Evolutionary conservation across 2,797 vertebrate species (phyloP), one percentile per base, ranked within the genome.

Genomic region (Arctocebus calabarensis): DNA sequence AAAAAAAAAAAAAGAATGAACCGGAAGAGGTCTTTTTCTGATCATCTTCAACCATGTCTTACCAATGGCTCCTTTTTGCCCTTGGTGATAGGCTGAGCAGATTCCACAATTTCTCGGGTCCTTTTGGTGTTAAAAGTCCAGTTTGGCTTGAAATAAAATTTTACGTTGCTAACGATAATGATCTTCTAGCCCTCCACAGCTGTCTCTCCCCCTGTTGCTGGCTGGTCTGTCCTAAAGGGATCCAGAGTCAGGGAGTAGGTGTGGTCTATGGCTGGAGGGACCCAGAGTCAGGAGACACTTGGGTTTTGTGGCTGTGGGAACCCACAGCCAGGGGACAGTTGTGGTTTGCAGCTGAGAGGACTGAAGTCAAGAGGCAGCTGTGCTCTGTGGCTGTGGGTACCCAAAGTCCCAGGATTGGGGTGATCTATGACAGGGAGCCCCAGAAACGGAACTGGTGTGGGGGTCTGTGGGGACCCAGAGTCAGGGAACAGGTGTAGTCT

Each of bases 121-220:
- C 19, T 64, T 45, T 29, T 14, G n/a, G n/a, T 19, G 17, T 82
- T 66, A 64, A 34, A 71, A 45, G 62, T 27, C 66, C 57, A 70
- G 27, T 52, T 68, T 16, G 23, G 8, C 27, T 61, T 20, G 37
- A 48, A 66, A 83, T 27, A 40, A 82, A 61, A 40, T 8, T 32
- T 61, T 16, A 22, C 4, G 2, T 32, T 61, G n/a, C 6, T 16
- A 20, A 7, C 7, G 19, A 34, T 62, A 29, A 25, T 62, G 14
- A 22, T 62, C 27, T 4, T 0, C 32, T 3, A 29, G n/a, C 66
- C 7, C 0, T 10, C 22, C 7, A 0, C 27, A 73, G 10, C 29
- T 40, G 48, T 57, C n/a, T 14, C 23, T 27, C 14, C 12, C 37
- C 40, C 20, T 9, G 1, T 11, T 9, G 40, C 37, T 23, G 29